phyloP scores from a whole-genome alignment of 2,797 vertebrate genomes.

The Malacoraja senta region DNA sequence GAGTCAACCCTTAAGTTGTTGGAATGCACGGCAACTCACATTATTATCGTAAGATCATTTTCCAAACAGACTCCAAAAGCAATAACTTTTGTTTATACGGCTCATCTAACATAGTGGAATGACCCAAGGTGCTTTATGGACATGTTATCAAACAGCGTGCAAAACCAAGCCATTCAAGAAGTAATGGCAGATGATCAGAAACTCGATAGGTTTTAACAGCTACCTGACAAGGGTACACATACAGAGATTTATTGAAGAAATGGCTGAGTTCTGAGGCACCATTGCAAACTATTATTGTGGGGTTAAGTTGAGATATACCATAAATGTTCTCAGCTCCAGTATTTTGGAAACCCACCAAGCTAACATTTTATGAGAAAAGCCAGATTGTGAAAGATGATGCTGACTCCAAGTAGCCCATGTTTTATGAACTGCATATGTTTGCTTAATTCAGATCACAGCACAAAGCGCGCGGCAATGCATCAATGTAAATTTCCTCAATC shows the following conservation, averaged over 20 bases:
- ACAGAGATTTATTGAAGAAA: too few species aligned
- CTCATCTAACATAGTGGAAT: too few species aligned
- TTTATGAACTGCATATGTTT: conserved; percentile 38
- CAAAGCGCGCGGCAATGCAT: conserved; percentile 6
- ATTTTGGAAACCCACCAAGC: conserved; percentile 1
- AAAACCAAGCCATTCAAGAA: too few species aligned
- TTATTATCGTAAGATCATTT: neutral
- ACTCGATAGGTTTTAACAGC: too few species aligned
- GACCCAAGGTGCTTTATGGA: too few species aligned
- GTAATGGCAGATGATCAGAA: too few species aligned
- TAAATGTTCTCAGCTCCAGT: conserved; percentile 6
- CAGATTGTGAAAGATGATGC: conserved; percentile 18
- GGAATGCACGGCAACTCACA: neutral
- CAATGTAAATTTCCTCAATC: conserved; percentile 13
- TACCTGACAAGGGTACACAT: too few species aligned
- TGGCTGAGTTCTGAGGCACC: neutral
- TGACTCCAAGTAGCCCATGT: neutral
- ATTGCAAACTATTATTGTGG: neutral
- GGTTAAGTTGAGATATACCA: neutral
- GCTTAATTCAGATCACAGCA: neutral
- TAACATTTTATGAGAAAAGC: conserved; percentile 22
- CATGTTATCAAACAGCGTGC: too few species aligned
- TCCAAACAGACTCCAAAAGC: neutral
- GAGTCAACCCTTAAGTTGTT: neutral
- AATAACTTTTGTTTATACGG: too few species aligned